Conservation (phyloP, 2,113 vertebrate species). For the Melanerpes formicivorus region DNA sequence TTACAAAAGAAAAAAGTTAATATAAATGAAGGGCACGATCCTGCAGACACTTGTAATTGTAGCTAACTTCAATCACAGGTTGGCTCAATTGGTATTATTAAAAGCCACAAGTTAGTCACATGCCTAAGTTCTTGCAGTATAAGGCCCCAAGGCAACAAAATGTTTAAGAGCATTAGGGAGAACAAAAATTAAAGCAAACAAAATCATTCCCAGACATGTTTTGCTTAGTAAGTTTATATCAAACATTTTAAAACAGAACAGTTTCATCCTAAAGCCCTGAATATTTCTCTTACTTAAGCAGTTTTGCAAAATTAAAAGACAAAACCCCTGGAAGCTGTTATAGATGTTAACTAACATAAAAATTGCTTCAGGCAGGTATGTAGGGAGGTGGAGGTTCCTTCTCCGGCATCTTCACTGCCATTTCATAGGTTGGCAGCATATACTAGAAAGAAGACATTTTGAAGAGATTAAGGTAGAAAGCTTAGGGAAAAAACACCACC, state of each 20-base stretch:
- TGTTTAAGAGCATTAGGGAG: conserved; percentile 73
- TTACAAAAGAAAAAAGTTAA: conserved; percentile 47
- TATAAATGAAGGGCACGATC: conserved; percentile 64
- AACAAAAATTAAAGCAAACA: conserved; percentile 75
- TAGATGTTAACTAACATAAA: conserved; percentile 57
- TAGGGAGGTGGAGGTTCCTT: conserved; percentile 93
- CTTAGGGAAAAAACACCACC: background rate
- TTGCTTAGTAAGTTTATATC: conserved; percentile 69
- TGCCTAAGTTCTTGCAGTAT: conserved; percentile 47
- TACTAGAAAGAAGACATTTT: conserved; percentile 78
- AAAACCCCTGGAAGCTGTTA: conserved; percentile 69
- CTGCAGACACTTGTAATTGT: conserved; percentile 31
- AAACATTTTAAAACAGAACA: conserved; percentile 68
- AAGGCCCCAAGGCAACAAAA: conserved; percentile 70
- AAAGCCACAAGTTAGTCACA: conserved; percentile 57
- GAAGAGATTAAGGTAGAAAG: background rate
- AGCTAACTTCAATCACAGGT: conserved; percentile 2
- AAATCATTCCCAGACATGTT: conserved; percentile 63
- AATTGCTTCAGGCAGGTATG: conserved; percentile 77
- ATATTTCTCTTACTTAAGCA: conserved; percentile 73
- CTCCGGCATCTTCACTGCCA: conserved; percentile 96
- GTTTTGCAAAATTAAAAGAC: conserved; percentile 74
- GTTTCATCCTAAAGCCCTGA: conserved; percentile 73
- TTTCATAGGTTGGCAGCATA: conserved; percentile 95
- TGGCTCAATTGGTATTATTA: conserved; percentile 38